These are phyloP conservation scores for Calycopis cecrops DNA, from an alignment of 1,140 invertebrate species.

Conservation along the genomic window DNA sequence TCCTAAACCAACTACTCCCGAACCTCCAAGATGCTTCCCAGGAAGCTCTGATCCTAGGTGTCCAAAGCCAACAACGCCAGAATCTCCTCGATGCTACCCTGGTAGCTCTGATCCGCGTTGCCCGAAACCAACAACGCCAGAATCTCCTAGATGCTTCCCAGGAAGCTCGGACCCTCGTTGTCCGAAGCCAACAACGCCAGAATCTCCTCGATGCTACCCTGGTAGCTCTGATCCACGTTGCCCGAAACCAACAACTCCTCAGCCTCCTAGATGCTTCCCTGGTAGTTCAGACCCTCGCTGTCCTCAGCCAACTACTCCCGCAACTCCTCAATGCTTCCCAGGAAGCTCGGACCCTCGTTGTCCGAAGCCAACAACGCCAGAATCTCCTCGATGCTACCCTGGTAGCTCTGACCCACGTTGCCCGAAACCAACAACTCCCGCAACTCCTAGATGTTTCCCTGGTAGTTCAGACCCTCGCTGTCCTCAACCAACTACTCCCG, in stretches of 20 bases:
- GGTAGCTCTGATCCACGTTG: constrained; percentile 65
- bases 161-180: constrained; percentile 62
- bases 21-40: constrained; percentile 48
- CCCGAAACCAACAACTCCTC: constrained; percentile 39
- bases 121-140: constrained; percentile 42
- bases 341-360: constrained; percentile 65
- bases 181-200: constrained; percentile 53
- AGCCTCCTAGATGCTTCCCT: constrained; percentile 53
- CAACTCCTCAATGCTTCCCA: constrained; percentile 33
- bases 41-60: constrained; percentile 48
- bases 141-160: constrained; percentile 49
- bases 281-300: constrained; percentile 66
- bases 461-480: constrained; percentile 58
- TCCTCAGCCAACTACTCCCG: constrained; percentile 36
- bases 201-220: constrained; percentile 49
- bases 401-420: constrained; percentile 62
- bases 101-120: constrained; percentile 60
- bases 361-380: constrained; percentile 34
- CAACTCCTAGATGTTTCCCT: constrained; percentile 42
- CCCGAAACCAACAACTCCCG: constrained; percentile 42
- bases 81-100: constrained; percentile 39
- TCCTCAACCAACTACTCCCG: constrained; percentile 33
- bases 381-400: constrained; percentile 50
- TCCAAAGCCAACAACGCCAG: constrained; percentile 35
- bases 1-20: constrained; percentile 26